A percentile compares a stretch with the other conserved stretches of the same genome.
Conservation (phyloP, 1,140 invertebrate genomes). For the Bombus waltoni region DNA sequence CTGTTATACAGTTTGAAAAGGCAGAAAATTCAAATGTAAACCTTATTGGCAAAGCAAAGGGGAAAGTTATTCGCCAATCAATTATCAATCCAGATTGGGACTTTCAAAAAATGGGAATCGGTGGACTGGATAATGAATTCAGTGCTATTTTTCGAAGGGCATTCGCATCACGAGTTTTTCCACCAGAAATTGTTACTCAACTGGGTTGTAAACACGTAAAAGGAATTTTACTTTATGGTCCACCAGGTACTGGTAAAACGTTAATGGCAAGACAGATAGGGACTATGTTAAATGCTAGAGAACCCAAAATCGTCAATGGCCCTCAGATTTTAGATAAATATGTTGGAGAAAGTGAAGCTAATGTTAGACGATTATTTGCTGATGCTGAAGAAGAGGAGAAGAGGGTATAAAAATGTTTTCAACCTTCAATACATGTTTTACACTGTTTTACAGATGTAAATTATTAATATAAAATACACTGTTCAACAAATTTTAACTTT, state of each 20-base stretch:
- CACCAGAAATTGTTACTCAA: slow-evolving; percentile 98
- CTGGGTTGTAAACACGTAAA: slow-evolving; percentile 99
- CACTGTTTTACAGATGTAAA: not conserved
- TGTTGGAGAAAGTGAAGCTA: slow-evolving; percentile 99
- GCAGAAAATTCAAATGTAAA: slow-evolving; percentile 93
- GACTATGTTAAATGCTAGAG: slow-evolving; percentile 98
- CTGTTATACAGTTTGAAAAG: slow-evolving; percentile 96
- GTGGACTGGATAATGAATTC: slow-evolving; percentile 98
- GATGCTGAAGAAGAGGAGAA: slow-evolving; percentile 99
- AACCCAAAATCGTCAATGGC: slow-evolving; percentile 99
- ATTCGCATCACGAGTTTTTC: slow-evolving; percentile 99
- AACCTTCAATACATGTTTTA: not conserved
- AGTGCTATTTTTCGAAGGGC: slow-evolving; percentile 98
- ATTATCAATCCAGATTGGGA: slow-evolving; percentile 99
- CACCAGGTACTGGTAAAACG: slow-evolving; percentile 99
- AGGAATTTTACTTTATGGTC: slow-evolving; percentile 97
- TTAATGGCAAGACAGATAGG: slow-evolving; percentile 99
- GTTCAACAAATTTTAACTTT: too few relatives aligned
- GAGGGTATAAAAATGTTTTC: slow-evolving; percentile 87
- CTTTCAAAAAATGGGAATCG: slow-evolving; percentile 99
- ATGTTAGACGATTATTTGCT: slow-evolving; percentile 97
- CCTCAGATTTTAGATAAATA: slow-evolving; percentile 99
- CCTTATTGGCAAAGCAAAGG: slow-evolving; percentile 92
- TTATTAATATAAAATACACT: too few relatives aligned
- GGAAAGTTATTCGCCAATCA: slow-evolving; percentile 90